A percentile compares a stretch with the other conserved stretches of the same genome.
Conservation (phyloP, 92 coral and sea anemone species). For the Blastomussa wellsi region DNA sequence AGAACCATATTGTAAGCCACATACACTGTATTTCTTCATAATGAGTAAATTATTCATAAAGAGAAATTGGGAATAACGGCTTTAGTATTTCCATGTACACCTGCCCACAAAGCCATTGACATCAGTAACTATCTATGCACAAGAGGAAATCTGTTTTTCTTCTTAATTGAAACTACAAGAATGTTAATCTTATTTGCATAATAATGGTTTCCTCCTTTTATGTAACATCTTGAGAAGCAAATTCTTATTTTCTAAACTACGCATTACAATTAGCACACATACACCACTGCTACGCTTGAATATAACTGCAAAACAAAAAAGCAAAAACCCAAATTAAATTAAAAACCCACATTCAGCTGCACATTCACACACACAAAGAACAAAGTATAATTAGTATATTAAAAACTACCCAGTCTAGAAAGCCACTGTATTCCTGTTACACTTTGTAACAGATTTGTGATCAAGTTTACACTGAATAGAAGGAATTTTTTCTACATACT, state of each 20-base stretch:
- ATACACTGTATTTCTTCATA: too few species aligned
- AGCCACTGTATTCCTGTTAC: background rate
- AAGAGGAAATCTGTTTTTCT: background rate
- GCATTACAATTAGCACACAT: conserved; percentile 3
- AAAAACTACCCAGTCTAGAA: background rate
- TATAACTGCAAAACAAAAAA: conserved; percentile 78
- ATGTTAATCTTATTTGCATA: background rate
- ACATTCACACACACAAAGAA: background rate
- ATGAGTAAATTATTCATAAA: background rate
- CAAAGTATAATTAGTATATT: background rate
- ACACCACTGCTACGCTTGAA: conserved; percentile 66
- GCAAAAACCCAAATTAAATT: conserved; percentile 43
- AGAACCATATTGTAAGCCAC: background rate
- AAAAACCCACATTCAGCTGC: background rate
- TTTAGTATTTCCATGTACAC: background rate
- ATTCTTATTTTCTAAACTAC: background rate
- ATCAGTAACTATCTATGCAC: background rate
- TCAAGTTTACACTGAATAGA: background rate
- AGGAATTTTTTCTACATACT: background rate
- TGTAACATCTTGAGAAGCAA: background rate
- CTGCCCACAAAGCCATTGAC: too few species aligned
- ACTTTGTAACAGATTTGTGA: background rate
- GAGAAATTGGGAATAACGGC: background rate
- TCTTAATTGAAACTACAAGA: background rate
- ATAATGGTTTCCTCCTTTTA: background rate